A percentile compares a stretch with the other conserved stretches of the same genome.
phyloP scores from a whole-genome alignment of 2,888 invertebrate genomes.

The Drosophila anomelani region DNA sequence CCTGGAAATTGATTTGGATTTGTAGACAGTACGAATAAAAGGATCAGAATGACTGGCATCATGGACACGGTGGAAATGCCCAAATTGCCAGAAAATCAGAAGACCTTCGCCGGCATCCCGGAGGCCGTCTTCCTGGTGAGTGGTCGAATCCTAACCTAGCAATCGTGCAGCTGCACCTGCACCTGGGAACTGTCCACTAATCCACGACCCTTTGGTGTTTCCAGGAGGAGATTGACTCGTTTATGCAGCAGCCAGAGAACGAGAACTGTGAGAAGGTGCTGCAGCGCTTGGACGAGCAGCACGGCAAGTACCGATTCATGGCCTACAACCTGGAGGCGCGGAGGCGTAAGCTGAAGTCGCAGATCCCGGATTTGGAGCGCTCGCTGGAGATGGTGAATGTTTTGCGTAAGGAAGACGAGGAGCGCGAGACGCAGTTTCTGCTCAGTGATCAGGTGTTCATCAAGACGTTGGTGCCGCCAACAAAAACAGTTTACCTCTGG shows the following conservation, averaged over 20 bases:
- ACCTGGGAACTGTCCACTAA: constrained; percentile 52
- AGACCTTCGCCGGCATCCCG: constrained; percentile 92
- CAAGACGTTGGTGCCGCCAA: constrained; percentile 93
- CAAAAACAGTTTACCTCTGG: constrained; percentile 94
- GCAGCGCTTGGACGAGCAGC: constrained; percentile 94
- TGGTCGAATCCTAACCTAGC: constrained; percentile 77
- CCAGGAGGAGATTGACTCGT: constrained; percentile 97
- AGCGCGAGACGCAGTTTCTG: constrained; percentile 93
- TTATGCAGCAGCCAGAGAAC: constrained; percentile 94
- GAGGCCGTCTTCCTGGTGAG: constrained; percentile 95
- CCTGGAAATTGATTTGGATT: constrained; percentile 61
- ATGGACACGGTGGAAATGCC: constrained; percentile 84
- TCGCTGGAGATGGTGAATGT: constrained; percentile 96
- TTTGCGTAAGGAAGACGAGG: constrained; percentile 91
- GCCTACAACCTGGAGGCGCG: constrained; percentile 95
- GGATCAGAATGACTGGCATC: constrained; percentile 79
- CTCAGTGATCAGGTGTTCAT: constrained; percentile 96
- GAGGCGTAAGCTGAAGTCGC: constrained; percentile 93
- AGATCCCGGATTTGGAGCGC: constrained; percentile 97
- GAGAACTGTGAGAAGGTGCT: constrained; percentile 94
- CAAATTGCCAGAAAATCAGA: constrained; percentile 84
- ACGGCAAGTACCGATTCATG: constrained; percentile 98
- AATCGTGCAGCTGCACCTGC: constrained; percentile 23
- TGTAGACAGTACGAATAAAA: constrained; percentile 34
- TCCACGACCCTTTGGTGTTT: constrained; percentile 37